A percentile compares a stretch with the other conserved stretches of the same genome.
These are phyloP conservation scores for Engystomops pustulosus DNA, from an alignment of 2,113 vertebrate genomes.

Conservation along the genomic window DNA sequence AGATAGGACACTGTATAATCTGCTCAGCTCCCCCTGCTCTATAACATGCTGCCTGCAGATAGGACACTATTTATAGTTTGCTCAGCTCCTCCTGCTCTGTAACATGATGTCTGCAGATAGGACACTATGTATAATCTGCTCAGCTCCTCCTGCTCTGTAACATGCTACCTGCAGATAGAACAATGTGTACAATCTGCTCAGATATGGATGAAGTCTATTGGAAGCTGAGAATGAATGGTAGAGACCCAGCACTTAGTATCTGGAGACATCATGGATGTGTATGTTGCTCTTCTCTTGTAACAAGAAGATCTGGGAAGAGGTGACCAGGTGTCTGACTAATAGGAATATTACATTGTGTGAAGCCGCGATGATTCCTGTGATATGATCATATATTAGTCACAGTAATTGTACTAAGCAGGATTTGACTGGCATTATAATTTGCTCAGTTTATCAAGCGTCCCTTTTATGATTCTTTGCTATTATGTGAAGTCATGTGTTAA, in stretches of 20 bases:
- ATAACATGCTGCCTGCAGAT: too few relatives aligned
- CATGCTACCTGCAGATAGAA: too few relatives aligned
- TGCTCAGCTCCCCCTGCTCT: too few relatives aligned
- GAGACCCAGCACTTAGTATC: neutral
- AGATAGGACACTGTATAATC: too few relatives aligned
- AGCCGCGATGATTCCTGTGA: neutral
- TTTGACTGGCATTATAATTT: constrained; percentile 42
- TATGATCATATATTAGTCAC: constrained; percentile 13
- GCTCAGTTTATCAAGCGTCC: neutral
- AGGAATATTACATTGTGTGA: constrained; percentile 14
- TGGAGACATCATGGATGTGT: neutral
- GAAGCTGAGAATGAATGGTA: constrained; percentile 42
- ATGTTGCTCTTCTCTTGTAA: neutral
- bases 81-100: too few relatives aligned
- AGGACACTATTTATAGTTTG: too few relatives aligned
- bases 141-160: too few relatives aligned
- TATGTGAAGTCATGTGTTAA: constrained; percentile 31
- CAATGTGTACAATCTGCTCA: too few relatives aligned
- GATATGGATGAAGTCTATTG: neutral
- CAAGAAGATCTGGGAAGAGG: neutral
- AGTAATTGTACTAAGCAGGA: neutral
- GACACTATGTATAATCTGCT: too few relatives aligned
- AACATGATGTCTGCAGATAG: too few relatives aligned
- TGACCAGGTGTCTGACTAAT: constrained; percentile 9
- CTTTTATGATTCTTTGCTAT: constrained; percentile 44